Evolutionary conservation across 2,888 invertebrate genomes (phyloP).

Genomic region (Malacosoma neustria): DNA sequence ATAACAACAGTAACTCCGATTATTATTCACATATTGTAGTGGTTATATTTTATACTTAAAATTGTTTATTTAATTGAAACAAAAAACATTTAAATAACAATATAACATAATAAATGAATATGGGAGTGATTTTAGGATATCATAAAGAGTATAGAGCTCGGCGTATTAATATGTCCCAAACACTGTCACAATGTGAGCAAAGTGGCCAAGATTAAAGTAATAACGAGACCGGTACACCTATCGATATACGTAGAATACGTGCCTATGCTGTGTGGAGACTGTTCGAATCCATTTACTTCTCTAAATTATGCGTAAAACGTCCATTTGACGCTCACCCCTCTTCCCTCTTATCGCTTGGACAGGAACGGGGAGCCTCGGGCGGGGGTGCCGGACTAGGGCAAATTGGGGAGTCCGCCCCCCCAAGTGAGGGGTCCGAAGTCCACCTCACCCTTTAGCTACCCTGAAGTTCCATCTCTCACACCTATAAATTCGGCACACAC

Average conservation of each 20-base stretch:
- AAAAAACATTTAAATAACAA: no score
- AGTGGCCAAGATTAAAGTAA: neutral
- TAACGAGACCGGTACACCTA: conserved; percentile 16
- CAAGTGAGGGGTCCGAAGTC: conserved; percentile 69
- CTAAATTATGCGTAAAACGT: conserved; percentile 77
- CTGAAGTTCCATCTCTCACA: conserved; percentile 75
- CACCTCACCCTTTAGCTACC: conserved; percentile 74
- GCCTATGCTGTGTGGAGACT: conserved; percentile 59
- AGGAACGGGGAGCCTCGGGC: conserved; percentile 67
- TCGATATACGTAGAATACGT: conserved; percentile 54
- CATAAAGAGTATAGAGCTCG: no score
- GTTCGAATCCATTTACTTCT: conserved; percentile 76
- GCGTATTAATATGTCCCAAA: no score
- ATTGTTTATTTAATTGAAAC: no score
- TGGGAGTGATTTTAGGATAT: no score
- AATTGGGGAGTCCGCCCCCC: conserved; percentile 64
- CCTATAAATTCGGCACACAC: conserved; percentile 75
- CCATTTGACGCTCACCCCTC: conserved; percentile 74
- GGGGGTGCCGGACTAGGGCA: conserved; percentile 73
- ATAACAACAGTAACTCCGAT: no score
- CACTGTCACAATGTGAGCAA: no score
- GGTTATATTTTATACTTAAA: no score
- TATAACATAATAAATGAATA: no score
- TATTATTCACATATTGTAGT: no score
- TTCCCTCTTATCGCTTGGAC: conserved; percentile 74